A percentile compares a stretch with the other conserved stretches of the same genome.
Evolutionary conservation across 1,140 invertebrate genomes (phyloP).

Genomic region (Macrobrachium nipponense): DNA sequence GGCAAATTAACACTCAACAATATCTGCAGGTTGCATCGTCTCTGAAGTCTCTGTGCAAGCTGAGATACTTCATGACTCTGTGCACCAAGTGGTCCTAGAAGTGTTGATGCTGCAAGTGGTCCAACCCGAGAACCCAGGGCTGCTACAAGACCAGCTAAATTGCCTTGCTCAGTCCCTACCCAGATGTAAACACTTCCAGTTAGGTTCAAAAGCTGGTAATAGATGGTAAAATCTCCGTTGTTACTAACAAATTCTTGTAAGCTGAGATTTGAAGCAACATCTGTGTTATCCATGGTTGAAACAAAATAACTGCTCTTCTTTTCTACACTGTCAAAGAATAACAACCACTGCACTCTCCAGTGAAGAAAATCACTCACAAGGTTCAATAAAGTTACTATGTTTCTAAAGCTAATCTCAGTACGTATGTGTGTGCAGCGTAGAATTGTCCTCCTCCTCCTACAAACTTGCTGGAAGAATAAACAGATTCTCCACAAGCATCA

Average conservation of each 20-base stretch:
- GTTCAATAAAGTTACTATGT: not conserved
- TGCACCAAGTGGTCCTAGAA: slow-evolving; percentile 38
- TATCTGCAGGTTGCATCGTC: slow-evolving; percentile 35
- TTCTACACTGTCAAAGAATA: not conserved
- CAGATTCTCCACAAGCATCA: slow-evolving; percentile 32
- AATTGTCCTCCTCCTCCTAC: slow-evolving; percentile 1
- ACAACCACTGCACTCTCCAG: no score
- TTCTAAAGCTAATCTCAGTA: not conserved
- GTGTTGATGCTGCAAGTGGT: slow-evolving; percentile 49
- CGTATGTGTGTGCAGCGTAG: no score
- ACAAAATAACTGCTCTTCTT: not conserved
- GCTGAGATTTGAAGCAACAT: slow-evolving; percentile 36
- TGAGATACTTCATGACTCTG: slow-evolving; percentile 31
- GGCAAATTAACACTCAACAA: slow-evolving; percentile 55
- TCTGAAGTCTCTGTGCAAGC: slow-evolving; percentile 51
- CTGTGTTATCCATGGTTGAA: slow-evolving; percentile 13
- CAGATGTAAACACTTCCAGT: slow-evolving; percentile 60
- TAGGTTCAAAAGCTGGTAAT: slow-evolving; percentile 60
- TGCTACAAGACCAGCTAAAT: slow-evolving; percentile 48
- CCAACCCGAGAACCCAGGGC: slow-evolving; percentile 50
- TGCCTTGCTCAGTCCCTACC: slow-evolving; percentile 61
- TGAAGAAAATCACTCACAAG: not conserved
- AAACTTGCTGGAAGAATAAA: slow-evolving; percentile 40
- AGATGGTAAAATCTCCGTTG: slow-evolving; percentile 43
- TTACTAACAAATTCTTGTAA: slow-evolving; percentile 55